Percentiles rank a stretch among this genome's conserved stretches.
These are phyloP conservation scores for Brachyptera putata DNA, from an alignment of 2,888 invertebrate genomes.

Conservation along the genomic window DNA sequence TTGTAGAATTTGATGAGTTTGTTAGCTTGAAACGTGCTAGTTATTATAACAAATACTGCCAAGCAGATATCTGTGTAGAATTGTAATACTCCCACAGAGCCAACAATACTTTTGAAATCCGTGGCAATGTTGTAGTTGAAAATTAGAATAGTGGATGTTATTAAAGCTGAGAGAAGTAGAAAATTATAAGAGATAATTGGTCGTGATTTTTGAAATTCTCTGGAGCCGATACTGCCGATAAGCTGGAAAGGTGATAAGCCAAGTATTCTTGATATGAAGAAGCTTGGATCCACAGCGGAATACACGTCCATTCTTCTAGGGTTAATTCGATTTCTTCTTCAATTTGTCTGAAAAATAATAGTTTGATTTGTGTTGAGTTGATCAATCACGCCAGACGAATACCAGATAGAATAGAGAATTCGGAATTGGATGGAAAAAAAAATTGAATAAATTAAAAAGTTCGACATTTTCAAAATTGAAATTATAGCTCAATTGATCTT, in stretches of 20 bases:
- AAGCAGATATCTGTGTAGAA: neutral
- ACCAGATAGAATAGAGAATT: no score
- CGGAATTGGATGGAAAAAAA: no score
- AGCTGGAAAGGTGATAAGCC: neutral
- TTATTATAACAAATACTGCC: neutral
- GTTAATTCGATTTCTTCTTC: no score
- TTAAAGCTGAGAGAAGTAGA: neutral
- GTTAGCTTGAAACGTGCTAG: neutral
- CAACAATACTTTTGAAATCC: neutral
- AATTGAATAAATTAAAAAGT: no score
- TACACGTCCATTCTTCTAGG: constrained; percentile 3
- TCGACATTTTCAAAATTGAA: no score
- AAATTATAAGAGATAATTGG: neutral
- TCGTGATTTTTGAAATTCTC: neutral
- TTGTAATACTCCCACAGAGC: neutral
- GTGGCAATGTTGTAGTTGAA: neutral
- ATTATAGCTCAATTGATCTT: no score
- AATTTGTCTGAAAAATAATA: no score
- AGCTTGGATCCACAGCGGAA: neutral
- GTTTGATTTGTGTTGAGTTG: no score
- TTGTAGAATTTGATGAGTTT: neutral
- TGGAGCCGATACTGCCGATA: neutral
- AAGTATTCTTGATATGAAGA: neutral
- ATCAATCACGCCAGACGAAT: no score
- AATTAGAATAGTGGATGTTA: neutral